Conservation (phyloP, 2,113 vertebrate genomes). For the Scophthalmus maximus region DNA sequence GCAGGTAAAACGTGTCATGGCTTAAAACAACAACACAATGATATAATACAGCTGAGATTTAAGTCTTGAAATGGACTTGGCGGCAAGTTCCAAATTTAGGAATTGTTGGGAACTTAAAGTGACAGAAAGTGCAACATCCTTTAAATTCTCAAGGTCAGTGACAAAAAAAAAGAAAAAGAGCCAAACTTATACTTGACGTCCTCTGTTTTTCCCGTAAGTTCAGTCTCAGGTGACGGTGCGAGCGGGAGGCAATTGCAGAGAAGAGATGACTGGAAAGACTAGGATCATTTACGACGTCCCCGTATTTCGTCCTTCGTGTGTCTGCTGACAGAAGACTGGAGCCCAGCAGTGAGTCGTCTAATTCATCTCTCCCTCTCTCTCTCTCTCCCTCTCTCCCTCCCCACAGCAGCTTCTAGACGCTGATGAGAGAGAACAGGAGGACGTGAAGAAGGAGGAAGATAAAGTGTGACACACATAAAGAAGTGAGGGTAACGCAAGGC, state of each 20-base stretch:
- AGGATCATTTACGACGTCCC: conserved; percentile 46
- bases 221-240: conserved; percentile 26
- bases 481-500: conserved; percentile 41
- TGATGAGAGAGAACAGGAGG: conserved; percentile 24
- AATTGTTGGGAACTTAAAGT: background rate
- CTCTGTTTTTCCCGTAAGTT: conserved; percentile 19
- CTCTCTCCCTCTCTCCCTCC: background rate
- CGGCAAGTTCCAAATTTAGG: too few relatives aligned
- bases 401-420: conserved; percentile 30
- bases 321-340: conserved; percentile 41
- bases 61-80: too few relatives aligned
- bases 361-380: conserved; percentile 15
- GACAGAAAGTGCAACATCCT: background rate
- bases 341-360: conserved; percentile 42
- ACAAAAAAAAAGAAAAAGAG: background rate
- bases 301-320: conserved; percentile 53
- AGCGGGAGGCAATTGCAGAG: conserved; percentile 2
- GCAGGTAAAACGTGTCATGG: too few relatives aligned
- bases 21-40: too few relatives aligned
- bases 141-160: conserved; percentile 3
- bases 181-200: background rate
- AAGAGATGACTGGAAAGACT: conserved; percentile 29
- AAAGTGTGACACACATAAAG: conserved; percentile 20
- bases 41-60: background rate
- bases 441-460: conserved; percentile 22